Evolutionary conservation across 2,888 invertebrate genomes (phyloP).

Genomic region (Dermolepida albohirtum): DNA sequence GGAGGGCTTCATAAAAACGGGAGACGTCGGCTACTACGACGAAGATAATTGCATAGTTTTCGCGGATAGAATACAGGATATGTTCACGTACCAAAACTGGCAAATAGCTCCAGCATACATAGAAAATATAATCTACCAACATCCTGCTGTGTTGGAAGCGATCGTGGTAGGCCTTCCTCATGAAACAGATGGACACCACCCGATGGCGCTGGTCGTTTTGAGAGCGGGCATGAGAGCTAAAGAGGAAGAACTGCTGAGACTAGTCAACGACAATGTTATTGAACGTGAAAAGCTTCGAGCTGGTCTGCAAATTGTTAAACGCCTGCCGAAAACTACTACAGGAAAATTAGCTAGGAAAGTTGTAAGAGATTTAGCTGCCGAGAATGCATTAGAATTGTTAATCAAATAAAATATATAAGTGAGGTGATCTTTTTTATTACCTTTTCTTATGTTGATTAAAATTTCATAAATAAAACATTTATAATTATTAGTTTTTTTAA

Average conservation of each 20-base stretch:
- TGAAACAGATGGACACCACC: constrained; percentile 45
- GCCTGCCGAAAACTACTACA: constrained; percentile 48
- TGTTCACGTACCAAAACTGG: constrained; percentile 55
- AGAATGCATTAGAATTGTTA: constrained; percentile 9
- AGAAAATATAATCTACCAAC: constrained; percentile 52
- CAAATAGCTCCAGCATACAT: constrained; percentile 57
- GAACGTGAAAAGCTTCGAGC: constrained; percentile 49
- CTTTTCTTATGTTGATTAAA: constrained; percentile 3
- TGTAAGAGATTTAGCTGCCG: constrained; percentile 40
- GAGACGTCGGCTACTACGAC: constrained; percentile 57
- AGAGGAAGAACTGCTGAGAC: constrained; percentile 43
- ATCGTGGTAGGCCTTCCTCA: constrained; percentile 55
- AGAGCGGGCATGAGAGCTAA: constrained; percentile 22
- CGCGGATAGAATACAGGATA: constrained; percentile 55
- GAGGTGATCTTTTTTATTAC: not conserved
- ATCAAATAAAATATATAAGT: constrained; percentile 8
- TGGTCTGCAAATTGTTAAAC: constrained; percentile 47
- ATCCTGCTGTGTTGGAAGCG: constrained; percentile 53
- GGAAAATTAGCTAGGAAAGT: constrained; percentile 47
- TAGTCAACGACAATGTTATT: constrained; percentile 45
- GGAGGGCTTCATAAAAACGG: constrained; percentile 55
- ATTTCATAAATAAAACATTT: constrained; percentile 1
- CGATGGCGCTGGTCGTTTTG: constrained; percentile 46
- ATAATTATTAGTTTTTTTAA: not conserved
- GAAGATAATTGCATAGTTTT: constrained; percentile 55